A percentile compares a stretch with the other conserved stretches of the same genome.
Conservation (phyloP, 2,888 invertebrate genomes). For the Leuctra nigra region DNA sequence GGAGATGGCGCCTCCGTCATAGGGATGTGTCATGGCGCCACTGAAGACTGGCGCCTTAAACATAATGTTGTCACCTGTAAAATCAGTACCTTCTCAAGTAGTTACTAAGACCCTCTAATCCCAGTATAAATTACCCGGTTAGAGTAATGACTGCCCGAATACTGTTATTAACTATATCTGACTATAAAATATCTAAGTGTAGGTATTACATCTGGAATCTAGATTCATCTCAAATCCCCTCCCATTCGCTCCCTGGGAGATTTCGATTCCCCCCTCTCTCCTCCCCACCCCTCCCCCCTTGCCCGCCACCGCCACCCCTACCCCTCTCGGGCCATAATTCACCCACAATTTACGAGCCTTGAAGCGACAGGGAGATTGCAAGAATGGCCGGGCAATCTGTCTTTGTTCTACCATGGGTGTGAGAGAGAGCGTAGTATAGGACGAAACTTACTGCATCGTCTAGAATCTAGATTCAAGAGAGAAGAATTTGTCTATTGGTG, state of each 20-base stretch:
- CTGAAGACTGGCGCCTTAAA: too few species aligned
- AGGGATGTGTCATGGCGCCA: too few species aligned
- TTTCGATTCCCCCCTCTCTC: slow-evolving; percentile 30
- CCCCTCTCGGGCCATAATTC: slow-evolving; percentile 63
- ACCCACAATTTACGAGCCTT: slow-evolving; percentile 79
- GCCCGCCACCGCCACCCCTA: slow-evolving; percentile 30
- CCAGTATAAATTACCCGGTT: too few species aligned
- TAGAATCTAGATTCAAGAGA: slow-evolving; percentile 11
- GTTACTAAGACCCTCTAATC: too few species aligned
- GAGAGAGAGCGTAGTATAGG: slow-evolving; percentile 23
- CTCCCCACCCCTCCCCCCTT: slow-evolving; percentile 22
- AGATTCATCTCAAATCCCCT: slow-evolving; percentile 10
- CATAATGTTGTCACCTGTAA: too few species aligned
- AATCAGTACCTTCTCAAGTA: too few species aligned
- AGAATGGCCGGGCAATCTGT: slow-evolving; percentile 88
- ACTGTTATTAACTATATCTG: too few species aligned
- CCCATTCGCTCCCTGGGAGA: slow-evolving; percentile 10
- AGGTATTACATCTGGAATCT: slow-evolving; percentile 7
- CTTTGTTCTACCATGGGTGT: slow-evolving; percentile 39
- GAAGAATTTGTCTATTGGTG: slow-evolving; percentile 3
- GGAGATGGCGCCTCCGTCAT: too few species aligned
- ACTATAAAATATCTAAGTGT: not conserved
- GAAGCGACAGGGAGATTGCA: slow-evolving; percentile 92
- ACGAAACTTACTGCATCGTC: slow-evolving; percentile 18
- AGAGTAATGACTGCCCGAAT: too few species aligned